phyloP scores from a whole-genome alignment of 1,140 invertebrate genomes.

The Schlechtendalia chinensis region DNA sequence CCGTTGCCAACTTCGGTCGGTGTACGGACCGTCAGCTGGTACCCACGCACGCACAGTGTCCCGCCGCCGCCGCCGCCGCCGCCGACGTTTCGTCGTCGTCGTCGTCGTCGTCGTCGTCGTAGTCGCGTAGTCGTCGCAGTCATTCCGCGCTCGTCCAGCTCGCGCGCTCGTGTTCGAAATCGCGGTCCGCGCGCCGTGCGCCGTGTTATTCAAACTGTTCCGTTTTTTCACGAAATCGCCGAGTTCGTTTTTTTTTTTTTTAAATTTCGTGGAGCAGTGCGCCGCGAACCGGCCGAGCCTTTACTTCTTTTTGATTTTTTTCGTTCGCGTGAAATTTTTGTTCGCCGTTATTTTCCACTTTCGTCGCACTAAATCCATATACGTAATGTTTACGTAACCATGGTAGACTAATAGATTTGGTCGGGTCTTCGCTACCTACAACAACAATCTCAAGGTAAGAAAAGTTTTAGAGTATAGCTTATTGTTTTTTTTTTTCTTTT shows the following conservation, averaged over 20 bases:
- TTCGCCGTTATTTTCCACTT: not conserved
- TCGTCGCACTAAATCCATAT: conserved; percentile 2
- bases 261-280: not conserved
- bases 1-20: conserved; percentile 40
- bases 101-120: no score
- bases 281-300: not conserved
- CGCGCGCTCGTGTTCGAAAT: not conserved
- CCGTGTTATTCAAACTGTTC: not conserved
- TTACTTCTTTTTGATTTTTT: no score
- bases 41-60: conserved; percentile 38
- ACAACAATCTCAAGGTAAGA: conserved; percentile 18
- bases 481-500: no score
- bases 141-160: not conserved
- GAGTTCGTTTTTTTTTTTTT: not conserved
- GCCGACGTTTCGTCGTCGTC: no score
- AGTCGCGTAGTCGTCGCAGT: not conserved
- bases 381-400: conserved; percentile 40
- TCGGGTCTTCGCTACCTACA: not conserved
- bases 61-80: not conserved
- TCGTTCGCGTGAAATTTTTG: not conserved
- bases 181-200: not conserved
- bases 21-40: conserved; percentile 28
- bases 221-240: not conserved
- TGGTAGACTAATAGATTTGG: conserved; percentile 35
- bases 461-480: not conserved